Evolutionary conservation across 2,797 vertebrate species (phyloP).

Genomic region (Jordanella pulchra): DNA sequence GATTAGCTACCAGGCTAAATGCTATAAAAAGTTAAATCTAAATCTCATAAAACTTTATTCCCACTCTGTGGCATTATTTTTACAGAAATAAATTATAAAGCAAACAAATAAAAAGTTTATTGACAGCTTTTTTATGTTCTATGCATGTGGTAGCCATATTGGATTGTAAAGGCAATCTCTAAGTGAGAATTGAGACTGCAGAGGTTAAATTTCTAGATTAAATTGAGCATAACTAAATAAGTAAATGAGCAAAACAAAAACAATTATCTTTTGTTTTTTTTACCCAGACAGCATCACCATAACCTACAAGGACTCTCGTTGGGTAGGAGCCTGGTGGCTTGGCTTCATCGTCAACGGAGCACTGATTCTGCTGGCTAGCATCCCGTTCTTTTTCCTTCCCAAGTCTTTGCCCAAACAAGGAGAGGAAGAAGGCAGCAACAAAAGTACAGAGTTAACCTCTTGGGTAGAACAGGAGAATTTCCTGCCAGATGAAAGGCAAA

Average conservation of each 20-base stretch:
- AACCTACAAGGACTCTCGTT: slow-evolving; percentile 84
- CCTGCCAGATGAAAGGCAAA: slow-evolving; percentile 57
- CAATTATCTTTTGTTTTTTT: not conserved
- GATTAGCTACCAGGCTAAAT: not conserved
- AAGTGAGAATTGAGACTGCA: not conserved
- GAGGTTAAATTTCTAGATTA: not conserved
- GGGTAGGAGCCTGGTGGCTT: slow-evolving; percentile 92
- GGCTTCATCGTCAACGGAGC: slow-evolving; percentile 83
- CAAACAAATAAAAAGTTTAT: not conserved
- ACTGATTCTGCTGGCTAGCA: slow-evolving; percentile 78
- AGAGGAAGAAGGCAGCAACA: slow-evolving; percentile 36
- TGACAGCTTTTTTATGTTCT: not conserved
- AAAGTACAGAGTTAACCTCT: slow-evolving; percentile 44
- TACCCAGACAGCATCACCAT: slow-evolving; percentile 83
- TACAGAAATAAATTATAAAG: not conserved
- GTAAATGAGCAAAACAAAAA: not conserved
- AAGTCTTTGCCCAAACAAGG: slow-evolving; percentile 81
- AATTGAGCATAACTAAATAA: not conserved
- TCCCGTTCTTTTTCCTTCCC: slow-evolving; percentile 89
- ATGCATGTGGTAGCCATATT: not conserved
- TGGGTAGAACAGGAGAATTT: slow-evolving; percentile 73
- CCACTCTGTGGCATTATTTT: not conserved
- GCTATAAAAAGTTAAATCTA: not conserved
- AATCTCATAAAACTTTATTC: not conserved
- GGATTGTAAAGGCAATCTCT: not conserved